A percentile compares a stretch with the other conserved stretches of the same genome.
These are phyloP conservation scores for Arnoldichthys spilopterus DNA, from an alignment of 2,797 vertebrate genomes.

Conservation along the genomic window DNA sequence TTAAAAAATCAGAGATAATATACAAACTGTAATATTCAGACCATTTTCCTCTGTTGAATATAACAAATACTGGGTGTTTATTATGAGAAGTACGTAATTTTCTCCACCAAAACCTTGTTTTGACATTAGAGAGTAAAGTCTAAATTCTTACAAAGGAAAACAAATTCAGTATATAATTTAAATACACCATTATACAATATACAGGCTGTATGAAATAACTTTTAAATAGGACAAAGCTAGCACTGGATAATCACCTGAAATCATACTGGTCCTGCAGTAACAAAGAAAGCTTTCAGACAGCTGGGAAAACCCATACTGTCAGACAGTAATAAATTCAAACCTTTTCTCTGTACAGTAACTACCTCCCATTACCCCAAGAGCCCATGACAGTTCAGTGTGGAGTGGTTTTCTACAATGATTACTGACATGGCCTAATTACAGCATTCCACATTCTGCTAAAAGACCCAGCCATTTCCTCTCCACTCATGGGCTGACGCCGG, in stretches of 20 bases:
- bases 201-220: background rate
- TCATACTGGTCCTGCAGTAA: background rate
- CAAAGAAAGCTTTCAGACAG: constrained; percentile 27
- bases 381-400: constrained; percentile 13
- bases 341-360: constrained; percentile 19
- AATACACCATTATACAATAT: background rate
- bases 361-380: constrained; percentile 2
- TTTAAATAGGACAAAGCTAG: background rate
- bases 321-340: background rate
- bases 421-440: constrained; percentile 71
- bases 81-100: no score
- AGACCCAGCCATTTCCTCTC: constrained; percentile 68
- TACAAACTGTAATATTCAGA: background rate
- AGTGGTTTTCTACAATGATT: constrained; percentile 63
- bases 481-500: constrained; percentile 61
- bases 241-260: constrained; percentile 12
- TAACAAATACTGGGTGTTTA: no score
- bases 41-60: no score
- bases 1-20: no score
- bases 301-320: constrained; percentile 11
- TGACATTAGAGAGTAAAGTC: no score
- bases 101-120: no score
- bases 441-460: constrained; percentile 65
- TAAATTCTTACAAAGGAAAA: background rate
- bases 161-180: background rate